phyloP scores from a whole-genome alignment of 2,888 invertebrate species.

The Scaptomyza flava region DNA sequence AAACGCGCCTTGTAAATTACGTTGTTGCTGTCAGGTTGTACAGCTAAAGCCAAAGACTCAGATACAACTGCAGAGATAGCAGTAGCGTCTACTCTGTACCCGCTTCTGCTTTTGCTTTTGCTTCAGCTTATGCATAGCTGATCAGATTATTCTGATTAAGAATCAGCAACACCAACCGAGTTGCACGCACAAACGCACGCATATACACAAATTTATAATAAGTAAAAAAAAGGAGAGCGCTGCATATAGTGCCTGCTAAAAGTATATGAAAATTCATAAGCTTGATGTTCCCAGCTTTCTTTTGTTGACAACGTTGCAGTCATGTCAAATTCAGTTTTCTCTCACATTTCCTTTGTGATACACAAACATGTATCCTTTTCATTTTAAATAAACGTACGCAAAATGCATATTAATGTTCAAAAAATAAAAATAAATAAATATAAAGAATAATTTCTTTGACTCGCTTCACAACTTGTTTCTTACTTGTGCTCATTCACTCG shows the following conservation, averaged over 20 bases:
- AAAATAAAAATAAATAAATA: slow-evolving; percentile 12
- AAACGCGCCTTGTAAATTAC: slow-evolving; percentile 73
- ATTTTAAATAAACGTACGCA: slow-evolving; percentile 45
- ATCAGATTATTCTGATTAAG: slow-evolving; percentile 82
- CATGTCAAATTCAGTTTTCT: slow-evolving; percentile 17
- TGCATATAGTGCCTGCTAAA: slow-evolving; percentile 22
- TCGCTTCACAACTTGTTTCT: slow-evolving; percentile 32
- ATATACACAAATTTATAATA: not conserved
- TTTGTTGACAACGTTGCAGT: slow-evolving; percentile 33
- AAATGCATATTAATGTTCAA: slow-evolving; percentile 33
- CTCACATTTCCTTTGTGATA: slow-evolving; percentile 17
- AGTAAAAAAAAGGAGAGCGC: not conserved
- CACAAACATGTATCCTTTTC: slow-evolving; percentile 1
- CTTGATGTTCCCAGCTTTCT: slow-evolving; percentile 17
- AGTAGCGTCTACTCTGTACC: slow-evolving; percentile 46
- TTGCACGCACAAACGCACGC: slow-evolving; percentile 10
- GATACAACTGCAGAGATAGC: slow-evolving; percentile 55
- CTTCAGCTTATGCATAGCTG: slow-evolving; percentile 75
- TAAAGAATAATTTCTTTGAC: slow-evolving; percentile 27
- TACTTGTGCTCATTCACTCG: slow-evolving; percentile 72
- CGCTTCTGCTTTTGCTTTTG: slow-evolving; percentile 40
- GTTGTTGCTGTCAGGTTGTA: slow-evolving; percentile 58
- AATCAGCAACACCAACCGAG: slow-evolving; percentile 56
- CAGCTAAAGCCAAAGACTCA: slow-evolving; percentile 40
- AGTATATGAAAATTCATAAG: slow-evolving; percentile 46